Evolutionary conservation across 1,140 invertebrate species (phyloP), one percentile per base, ranked within the genome.

Genomic region (Forficula auricularia): DNA sequence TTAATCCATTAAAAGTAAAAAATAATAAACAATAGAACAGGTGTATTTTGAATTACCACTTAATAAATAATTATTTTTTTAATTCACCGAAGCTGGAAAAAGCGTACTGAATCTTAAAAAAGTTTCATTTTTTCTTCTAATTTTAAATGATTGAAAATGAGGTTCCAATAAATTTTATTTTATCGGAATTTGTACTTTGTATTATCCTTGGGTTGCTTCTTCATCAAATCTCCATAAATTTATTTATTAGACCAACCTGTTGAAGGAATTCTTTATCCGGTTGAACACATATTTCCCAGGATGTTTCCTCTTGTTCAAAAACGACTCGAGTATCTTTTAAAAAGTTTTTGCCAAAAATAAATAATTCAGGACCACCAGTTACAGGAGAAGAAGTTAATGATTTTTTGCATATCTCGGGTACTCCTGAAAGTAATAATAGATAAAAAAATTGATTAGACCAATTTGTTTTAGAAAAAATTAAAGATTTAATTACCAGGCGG

Each of bases 311-410:
- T 54, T 62, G 50, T 45, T 67, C 66, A 59, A 96, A 95, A 32
- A 88, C 68, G 7, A 96, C 79, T 40, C 76, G 73, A 1, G 88
- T 90, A 61, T 95, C 89, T 64, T 95, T 94, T 10, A 91, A 69
- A 58, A 97, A 96, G 63, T 97, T 96, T 62, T 96, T 95, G 8
- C 92, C 91, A 40, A 97, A 75, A 36, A 96, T 81, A 58, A 95
- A 95, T 12, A 97, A 62, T 56, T 95, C 90, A n/a, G 77, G 57
- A 1, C 86, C 86, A 6, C 90, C 91, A 34, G 70, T 71, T 0
- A 79, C 78, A 7, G 77, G 73, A 54, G 78, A 83, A 14, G 80
- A 77, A 14, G 72, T 73, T 4, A 90, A 57, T 0, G 89, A 95
- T 58, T 91, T 90, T 57, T 91, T 89, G 52, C 82, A 87, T 42